phyloP scores from a whole-genome alignment of 1,140 invertebrate species.

The Eupeodes corollae region DNA sequence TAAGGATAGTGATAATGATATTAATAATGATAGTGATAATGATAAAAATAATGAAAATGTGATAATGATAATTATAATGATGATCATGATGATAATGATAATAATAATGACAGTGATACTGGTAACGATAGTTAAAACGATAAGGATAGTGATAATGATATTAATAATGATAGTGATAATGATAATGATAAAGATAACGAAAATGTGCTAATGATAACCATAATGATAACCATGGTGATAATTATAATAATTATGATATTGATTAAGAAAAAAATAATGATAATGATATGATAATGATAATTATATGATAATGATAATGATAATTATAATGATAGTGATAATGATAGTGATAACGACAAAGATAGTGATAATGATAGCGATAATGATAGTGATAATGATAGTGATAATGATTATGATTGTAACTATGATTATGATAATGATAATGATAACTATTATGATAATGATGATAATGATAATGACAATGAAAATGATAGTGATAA shows the following conservation, averaged over 20 bases:
- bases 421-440: no score
- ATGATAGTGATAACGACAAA: not conserved
- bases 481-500: no score
- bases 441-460: no score
- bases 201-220: not conserved
- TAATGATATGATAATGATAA: no score
- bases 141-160: not conserved
- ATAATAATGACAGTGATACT: not conserved
- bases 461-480: no score
- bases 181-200: not conserved
- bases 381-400: not conserved
- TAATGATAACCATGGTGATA: not conserved
- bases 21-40: no score
- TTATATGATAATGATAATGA: not conserved
- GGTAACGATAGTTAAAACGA: not conserved
- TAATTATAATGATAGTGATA: not conserved
- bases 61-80: not conserved
- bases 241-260: not conserved
- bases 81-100: no score
- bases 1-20: no score
- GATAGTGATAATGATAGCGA: not conserved
- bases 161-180: not conserved
- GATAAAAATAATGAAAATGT: no score
- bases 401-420: no score
- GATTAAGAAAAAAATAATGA: no score